Evolutionary conservation across 2,113 vertebrate genomes (phyloP).

Genomic region (Pipa parva): DNA sequence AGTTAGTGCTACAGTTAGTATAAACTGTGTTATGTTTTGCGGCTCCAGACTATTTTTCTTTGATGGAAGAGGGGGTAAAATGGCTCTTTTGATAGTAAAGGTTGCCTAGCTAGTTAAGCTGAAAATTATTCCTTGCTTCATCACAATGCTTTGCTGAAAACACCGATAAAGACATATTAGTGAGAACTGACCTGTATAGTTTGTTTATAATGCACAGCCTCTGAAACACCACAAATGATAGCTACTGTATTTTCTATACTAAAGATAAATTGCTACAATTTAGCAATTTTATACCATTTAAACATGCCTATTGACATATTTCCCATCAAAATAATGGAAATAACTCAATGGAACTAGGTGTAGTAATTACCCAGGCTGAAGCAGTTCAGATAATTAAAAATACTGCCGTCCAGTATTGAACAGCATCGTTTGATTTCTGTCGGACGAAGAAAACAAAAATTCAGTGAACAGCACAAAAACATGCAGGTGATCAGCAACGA

Average conservation of each 20-base stretch:
- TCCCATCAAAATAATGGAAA: conserved; percentile 26
- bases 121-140: neutral
- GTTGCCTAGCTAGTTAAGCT: neutral
- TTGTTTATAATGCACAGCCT: conserved; percentile 22
- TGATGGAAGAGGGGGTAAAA: too few relatives aligned
- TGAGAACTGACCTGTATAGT: conserved; percentile 1
- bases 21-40: too few relatives aligned
- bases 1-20: too few relatives aligned
- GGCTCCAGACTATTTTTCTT: too few relatives aligned
- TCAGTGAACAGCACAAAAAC: conserved; percentile 6
- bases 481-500: neutral
- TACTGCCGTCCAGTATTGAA: conserved; percentile 21
- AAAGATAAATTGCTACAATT: conserved; percentile 28
- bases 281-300: conserved; percentile 35
- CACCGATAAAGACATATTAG: neutral
- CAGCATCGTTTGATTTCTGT: conserved; percentile 21
- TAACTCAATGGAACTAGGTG: conserved; percentile 24
- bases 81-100: too few relatives aligned
- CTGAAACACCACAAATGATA: conserved; percentile 32
- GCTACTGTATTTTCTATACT: conserved; percentile 24
- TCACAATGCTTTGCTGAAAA: neutral
- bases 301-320: conserved; percentile 22
- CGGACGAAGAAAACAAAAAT: conserved; percentile 17
- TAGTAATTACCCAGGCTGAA: conserved; percentile 28
- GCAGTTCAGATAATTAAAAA: conserved; percentile 32